phyloP scores from a whole-genome alignment of 2,113 vertebrate species.

The Tupaia chinensis region DNA sequence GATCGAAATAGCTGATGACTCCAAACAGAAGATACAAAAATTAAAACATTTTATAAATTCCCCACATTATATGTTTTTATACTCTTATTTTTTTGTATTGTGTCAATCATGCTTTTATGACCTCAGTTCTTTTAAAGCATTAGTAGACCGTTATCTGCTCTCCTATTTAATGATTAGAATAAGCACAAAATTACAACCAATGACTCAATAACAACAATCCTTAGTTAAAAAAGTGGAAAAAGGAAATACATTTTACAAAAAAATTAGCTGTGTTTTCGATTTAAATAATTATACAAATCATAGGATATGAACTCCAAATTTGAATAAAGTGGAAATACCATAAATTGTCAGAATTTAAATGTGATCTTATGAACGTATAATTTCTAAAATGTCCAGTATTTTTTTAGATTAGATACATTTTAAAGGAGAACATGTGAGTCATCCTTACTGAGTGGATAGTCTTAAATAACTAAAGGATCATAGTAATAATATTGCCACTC shows the following conservation, averaged over 20 bases:
- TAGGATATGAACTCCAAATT: background rate
- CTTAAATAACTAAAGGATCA: background rate
- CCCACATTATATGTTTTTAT: constrained; percentile 9
- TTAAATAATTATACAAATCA: background rate
- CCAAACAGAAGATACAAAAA: background rate
- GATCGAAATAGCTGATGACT: background rate
- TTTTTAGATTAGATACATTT: background rate
- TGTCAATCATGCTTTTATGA: background rate
- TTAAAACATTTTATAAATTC: background rate
- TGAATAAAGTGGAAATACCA: background rate
- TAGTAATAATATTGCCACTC: background rate
- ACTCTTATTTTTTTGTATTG: background rate
- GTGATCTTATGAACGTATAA: background rate
- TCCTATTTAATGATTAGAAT: background rate
- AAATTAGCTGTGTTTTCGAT: background rate
- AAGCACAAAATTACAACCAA: background rate
- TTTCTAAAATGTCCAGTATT: background rate
- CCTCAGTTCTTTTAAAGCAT: background rate
- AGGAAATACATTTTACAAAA: constrained; percentile 2
- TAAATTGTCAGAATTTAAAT: background rate
- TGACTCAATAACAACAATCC: background rate
- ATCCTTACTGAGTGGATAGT: background rate
- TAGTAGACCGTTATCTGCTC: background rate
- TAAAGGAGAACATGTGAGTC: background rate
- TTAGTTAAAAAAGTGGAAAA: background rate